Evolutionary conservation across 2,888 invertebrate genomes (phyloP), one percentile per base, ranked within the genome.

Genomic region (Drosophila seclusa): DNA sequence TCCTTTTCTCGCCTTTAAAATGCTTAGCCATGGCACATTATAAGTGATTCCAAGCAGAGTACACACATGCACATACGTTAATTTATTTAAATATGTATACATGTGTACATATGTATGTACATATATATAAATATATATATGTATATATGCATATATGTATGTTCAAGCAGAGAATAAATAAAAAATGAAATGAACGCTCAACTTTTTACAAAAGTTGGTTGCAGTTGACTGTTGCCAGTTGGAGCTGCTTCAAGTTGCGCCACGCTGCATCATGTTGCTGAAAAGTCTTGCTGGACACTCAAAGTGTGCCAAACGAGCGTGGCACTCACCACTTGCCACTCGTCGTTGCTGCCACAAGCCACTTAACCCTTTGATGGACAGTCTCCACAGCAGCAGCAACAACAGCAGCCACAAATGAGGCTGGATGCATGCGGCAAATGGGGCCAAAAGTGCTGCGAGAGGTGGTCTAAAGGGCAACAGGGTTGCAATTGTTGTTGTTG

Each of bases 311-410:
- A 72, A 72, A 64, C 72, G 72, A 72, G 64, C 64, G 52, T 53
- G 27, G 45, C 50, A 45, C 54, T 68, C 48, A 76, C 27, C 52
- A 45, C 50, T 68, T 40, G 74, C 27, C 52, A 50, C 75, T 65
- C 65, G 69, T 62, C 32, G 63, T 61, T 63, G 59, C 66, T 76
- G 77, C 80, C 86, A 70, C 83, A 85, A 82, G 83, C 80, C 81
- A 83, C 87, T 83, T 83, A 83, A 83, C 82, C 83, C 87, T 83
- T 83, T 83, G 87, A 86, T 80, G 83, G 83, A 80, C 82, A 83
- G 71, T 70, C 66, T 63, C 67, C 54, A 64, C 72, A 65, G 61
- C 64, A 38, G 21, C 65, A 40, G 27, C 65, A 50, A 29, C 75
- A 65, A 40, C 64, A 68, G 58, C 61, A 67, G 75, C 82, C 86